phyloP scores from a whole-genome alignment of 2,888 invertebrate species.

The Heteromurus nitidus region DNA sequence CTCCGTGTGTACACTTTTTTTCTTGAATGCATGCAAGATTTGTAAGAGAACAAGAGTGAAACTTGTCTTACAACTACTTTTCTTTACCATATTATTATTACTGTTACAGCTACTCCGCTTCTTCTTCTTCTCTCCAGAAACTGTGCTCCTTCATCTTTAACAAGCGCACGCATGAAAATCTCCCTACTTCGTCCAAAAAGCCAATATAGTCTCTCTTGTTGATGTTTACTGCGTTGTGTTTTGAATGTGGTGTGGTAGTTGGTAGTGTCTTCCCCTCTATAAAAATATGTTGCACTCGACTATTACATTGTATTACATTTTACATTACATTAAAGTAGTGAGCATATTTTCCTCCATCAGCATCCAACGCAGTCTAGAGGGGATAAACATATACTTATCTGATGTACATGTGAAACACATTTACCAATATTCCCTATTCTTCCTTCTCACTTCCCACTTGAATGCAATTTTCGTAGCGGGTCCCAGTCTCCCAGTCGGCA shows the following conservation, averaged over 20 bases:
- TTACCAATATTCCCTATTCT: conserved; percentile 3
- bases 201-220: background rate
- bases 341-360: conserved; percentile 10
- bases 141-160: too few species aligned
- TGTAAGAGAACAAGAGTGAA: conserved; percentile 11
- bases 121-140: conserved; percentile 8
- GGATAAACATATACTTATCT: background rate
- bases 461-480: conserved; percentile 14
- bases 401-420: background rate
- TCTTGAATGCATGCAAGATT: background rate
- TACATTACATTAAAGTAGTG: background rate
- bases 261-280: background rate
- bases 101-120: conserved; percentile 8
- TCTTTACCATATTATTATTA: conserved; percentile 4
- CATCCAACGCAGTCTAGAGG: background rate
- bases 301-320: background rate
- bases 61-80: conserved; percentile 14
- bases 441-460: conserved; percentile 2
- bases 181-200: background rate
- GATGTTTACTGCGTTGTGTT: background rate
- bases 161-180: conserved; percentile 5
- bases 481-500: background rate
- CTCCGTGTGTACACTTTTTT: too few species aligned
- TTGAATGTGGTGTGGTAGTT: background rate
- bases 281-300: background rate